A percentile compares a stretch with the other conserved stretches of the same genome.
phyloP scores from a whole-genome alignment of 2,797 vertebrate genomes.

The Mareca penelope region DNA sequence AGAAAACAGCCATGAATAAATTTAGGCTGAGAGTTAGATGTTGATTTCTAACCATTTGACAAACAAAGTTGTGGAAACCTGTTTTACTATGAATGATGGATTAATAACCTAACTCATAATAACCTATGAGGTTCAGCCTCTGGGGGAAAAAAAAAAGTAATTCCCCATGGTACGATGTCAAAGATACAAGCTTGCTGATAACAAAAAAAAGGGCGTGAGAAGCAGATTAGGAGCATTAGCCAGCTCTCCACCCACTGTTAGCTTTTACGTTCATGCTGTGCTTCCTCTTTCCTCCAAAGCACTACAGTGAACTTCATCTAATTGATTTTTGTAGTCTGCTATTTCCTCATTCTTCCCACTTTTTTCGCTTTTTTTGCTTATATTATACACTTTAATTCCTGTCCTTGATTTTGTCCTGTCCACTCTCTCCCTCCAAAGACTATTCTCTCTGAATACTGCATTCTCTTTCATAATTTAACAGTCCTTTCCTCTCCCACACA shows the following conservation, averaged over 20 bases:
- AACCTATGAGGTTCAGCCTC: neutral
- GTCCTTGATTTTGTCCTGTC: neutral
- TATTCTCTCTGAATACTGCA: neutral
- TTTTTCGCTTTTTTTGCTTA: neutral
- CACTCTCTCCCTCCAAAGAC: neutral
- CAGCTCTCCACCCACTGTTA: conserved; percentile 55
- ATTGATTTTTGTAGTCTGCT: neutral
- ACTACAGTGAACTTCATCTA: neutral
- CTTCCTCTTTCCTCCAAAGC: conserved; percentile 6
- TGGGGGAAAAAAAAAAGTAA: neutral
- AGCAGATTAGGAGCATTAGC: conserved; percentile 57
- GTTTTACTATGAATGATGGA: neutral
- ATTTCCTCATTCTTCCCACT: neutral
- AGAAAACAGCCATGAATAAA: neutral
- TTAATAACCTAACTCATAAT: neutral
- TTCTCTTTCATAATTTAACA: conserved; percentile 56
- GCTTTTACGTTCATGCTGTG: neutral
- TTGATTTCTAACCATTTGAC: neutral
- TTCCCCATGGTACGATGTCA: conserved; percentile 22
- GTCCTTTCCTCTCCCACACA: conserved; percentile 67
- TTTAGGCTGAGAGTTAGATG: neutral
- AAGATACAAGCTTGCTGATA: neutral
- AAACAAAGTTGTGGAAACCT: neutral
- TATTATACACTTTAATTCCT: neutral
- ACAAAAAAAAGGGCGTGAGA: conserved; percentile 46